Evolutionary conservation across 2,113 vertebrate species (phyloP), one percentile per base, ranked within the genome.

Genomic region (Tursiops truncatus): DNA sequence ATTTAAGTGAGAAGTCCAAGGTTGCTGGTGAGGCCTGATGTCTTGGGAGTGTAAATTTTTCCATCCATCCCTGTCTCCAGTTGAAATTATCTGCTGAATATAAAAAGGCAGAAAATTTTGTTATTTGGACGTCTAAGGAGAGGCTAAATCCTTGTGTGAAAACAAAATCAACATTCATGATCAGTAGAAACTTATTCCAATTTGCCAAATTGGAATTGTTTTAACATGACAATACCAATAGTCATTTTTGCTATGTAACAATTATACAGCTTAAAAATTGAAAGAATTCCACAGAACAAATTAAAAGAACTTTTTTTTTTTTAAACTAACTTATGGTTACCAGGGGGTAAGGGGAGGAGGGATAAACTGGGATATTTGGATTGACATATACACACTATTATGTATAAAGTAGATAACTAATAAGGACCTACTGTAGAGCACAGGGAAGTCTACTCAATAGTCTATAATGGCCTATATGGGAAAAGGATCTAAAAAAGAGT

Each of bases 51-150:
- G n/a, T 56, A 56, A 44, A 3, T 62, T 47, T 77, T 76, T 79
- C 33, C 9, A 8, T 60, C 17, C 25, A 63, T 88, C 31, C 36
- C 33, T 88, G 5, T 44, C 10, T 14, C 5, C 44, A 21, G 11
- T 1, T 84, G 95, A 81, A 77, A 96, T 73, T 60, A 84, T 82
- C 15, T 91, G 71, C 58, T 93, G 77, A 95, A 47, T 11, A 15
- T 41, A 73, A 92, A 77, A 89, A 90, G 13, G n/a, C 17, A 94
- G 47, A 73, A 68, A 25, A 14, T 71, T 76, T 94, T 70, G 36
- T 92, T 70, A 62, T 62, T 68, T 80, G 50, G 10, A 89, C 31
- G 38, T 83, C n/a, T 71, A 21, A 92, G 12, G 47, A 90, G 25
- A 73, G 65, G 41, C 12, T 9, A 89, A n/a, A 82, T 38, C 21